Conservation (phyloP, 1,140 invertebrate species). For the Lepidurus apus region DNA sequence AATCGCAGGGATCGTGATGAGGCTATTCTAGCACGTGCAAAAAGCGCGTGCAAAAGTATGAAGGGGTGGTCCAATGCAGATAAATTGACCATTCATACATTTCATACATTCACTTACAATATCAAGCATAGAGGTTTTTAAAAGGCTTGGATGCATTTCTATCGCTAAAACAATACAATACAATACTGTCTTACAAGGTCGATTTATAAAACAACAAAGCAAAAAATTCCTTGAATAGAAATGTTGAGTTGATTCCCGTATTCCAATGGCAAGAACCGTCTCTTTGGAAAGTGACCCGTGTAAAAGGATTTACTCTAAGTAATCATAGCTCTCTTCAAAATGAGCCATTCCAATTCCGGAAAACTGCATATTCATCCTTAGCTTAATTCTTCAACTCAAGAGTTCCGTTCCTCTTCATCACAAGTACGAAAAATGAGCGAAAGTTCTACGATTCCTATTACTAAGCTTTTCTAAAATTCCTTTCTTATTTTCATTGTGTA, state of each 20-base stretch:
- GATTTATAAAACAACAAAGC: too few species aligned
- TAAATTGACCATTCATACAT: neutral
- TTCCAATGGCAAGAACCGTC: too few species aligned
- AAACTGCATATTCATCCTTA: neutral
- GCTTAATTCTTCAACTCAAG: too few species aligned
- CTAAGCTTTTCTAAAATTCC: neutral
- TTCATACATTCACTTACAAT: neutral
- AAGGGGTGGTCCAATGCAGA: neutral
- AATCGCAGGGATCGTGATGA: constrained; percentile 7
- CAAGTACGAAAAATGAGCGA: neutral
- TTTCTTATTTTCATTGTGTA: neutral
- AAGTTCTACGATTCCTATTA: neutral
- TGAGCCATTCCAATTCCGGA: neutral
- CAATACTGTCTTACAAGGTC: too few species aligned
- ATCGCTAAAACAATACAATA: too few species aligned
- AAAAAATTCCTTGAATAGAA: too few species aligned
- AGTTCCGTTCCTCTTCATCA: neutral
- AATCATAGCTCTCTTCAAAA: neutral
- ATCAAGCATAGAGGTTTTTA: too few species aligned
- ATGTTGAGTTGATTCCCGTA: too few species aligned
- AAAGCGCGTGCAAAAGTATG: neutral
- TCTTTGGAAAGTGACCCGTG: too few species aligned
- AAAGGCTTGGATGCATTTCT: too few species aligned
- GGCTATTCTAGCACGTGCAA: neutral
- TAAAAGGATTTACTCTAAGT: too few species aligned